Percentiles rank a stretch among this genome's conserved stretches.
Evolutionary conservation across 2,888 invertebrate genomes (phyloP).

Genomic region (Operophtera brumata): DNA sequence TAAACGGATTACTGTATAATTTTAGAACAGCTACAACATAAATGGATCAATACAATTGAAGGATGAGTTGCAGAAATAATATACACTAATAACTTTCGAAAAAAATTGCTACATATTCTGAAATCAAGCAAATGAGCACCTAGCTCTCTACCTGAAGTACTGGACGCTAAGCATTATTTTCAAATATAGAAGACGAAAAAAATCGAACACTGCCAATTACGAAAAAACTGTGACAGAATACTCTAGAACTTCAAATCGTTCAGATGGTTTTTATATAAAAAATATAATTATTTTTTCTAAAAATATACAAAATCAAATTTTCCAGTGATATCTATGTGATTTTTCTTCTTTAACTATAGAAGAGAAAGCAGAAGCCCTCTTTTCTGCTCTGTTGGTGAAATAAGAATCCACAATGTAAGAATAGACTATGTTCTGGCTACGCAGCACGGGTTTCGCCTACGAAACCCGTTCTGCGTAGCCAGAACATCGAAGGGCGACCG

Average conservation of each 20-base stretch:
- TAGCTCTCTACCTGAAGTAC: constrained; percentile 4
- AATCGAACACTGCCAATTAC: constrained; percentile 34
- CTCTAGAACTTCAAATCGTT: constrained; percentile 42
- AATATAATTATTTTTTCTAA: constrained; percentile 43
- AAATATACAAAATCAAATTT: constrained; percentile 49
- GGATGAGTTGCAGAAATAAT: background rate
- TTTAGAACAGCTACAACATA: too few species aligned
- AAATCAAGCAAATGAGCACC: background rate
- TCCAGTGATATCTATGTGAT: constrained; percentile 38
- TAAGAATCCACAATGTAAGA: constrained; percentile 41
- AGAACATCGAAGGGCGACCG: too few species aligned
- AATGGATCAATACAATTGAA: background rate
- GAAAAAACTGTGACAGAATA: constrained; percentile 50
- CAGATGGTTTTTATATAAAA: constrained; percentile 52
- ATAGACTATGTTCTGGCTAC: background rate
- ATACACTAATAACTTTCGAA: background rate
- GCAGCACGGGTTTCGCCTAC: too few species aligned
- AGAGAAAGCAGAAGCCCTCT: constrained; percentile 34
- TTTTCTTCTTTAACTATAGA: constrained; percentile 30
- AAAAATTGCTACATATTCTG: background rate
- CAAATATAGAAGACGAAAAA: constrained; percentile 36
- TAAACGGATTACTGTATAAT: background rate
- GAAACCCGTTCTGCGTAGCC: too few species aligned
- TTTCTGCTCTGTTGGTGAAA: constrained; percentile 27
- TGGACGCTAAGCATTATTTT: constrained; percentile 31